Percentiles rank a stretch among this genome's conserved stretches.
These are phyloP conservation scores for Scaeva pyrastri DNA, from an alignment of 2,888 invertebrate species.

Conservation along the genomic window DNA sequence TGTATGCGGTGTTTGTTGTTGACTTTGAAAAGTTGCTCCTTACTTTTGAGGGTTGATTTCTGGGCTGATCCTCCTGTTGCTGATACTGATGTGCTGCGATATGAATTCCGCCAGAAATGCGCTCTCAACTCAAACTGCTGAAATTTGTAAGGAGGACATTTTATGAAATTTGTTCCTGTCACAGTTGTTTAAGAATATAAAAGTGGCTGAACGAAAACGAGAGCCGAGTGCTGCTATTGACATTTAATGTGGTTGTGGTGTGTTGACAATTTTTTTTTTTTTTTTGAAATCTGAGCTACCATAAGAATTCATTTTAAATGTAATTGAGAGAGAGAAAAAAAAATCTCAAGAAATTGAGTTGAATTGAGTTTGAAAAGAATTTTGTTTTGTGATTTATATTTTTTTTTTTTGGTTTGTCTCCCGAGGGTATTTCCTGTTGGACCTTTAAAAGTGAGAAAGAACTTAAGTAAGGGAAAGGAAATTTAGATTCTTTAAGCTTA, in stretches of 20 bases:
- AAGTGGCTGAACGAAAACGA: constrained; percentile 25
- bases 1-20: constrained; percentile 32
- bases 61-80: not conserved
- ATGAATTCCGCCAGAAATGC: not conserved
- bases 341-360: constrained; percentile 1
- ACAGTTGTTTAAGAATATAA: constrained; percentile 36
- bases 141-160: constrained; percentile 10
- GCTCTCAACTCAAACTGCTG: constrained; percentile 5
- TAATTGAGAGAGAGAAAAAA: constrained; percentile 16
- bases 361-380: not conserved
- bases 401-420: not conserved
- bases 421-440: not conserved
- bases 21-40: constrained; percentile 16
- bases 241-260: constrained; percentile 30
- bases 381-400: constrained; percentile 8
- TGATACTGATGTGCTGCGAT: not conserved
- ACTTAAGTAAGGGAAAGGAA: too few species aligned
- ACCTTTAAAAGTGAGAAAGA: not conserved
- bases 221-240: constrained; percentile 39
- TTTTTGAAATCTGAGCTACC: constrained; percentile 11
- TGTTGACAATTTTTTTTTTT: constrained; percentile 35
- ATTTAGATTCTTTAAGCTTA: too few species aligned
- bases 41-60: not conserved
- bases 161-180: constrained; percentile 42
- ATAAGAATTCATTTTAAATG: constrained; percentile 20